Conservation (phyloP, 2,113 vertebrate species). For the Nematolebias whitei region DNA sequence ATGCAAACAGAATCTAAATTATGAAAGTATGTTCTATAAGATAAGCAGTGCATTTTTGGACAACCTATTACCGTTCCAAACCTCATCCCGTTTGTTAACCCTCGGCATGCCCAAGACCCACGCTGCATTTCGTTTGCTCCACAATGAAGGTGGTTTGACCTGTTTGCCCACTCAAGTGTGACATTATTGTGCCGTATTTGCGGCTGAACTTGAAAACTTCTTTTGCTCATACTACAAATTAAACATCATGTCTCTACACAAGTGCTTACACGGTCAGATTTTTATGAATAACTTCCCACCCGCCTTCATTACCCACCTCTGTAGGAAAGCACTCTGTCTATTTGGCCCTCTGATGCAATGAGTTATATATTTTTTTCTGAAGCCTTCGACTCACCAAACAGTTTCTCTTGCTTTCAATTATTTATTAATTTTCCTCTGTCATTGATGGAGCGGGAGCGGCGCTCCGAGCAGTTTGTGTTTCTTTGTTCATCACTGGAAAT, state of each 20-base stretch:
- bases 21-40: slow-evolving; percentile 74
- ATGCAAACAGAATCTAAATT: slow-evolving; percentile 71
- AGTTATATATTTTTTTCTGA: slow-evolving; percentile 61
- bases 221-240: slow-evolving; percentile 76
- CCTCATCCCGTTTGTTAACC: slow-evolving; percentile 75
- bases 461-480: slow-evolving; percentile 59
- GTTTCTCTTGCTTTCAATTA: slow-evolving; percentile 61
- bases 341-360: slow-evolving; percentile 75
- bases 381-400: slow-evolving; percentile 75
- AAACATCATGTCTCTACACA: slow-evolving; percentile 75
- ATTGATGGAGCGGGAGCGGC: slow-evolving; percentile 59
- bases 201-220: slow-evolving; percentile 73
- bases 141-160: slow-evolving; percentile 75
- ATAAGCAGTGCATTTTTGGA: slow-evolving; percentile 74
- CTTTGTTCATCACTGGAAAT: slow-evolving; percentile 72
- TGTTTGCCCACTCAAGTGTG: slow-evolving; percentile 78
- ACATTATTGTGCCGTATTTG: slow-evolving; percentile 73
- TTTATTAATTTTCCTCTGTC: slow-evolving; percentile 70
- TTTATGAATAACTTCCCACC: slow-evolving; percentile 75
- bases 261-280: slow-evolving; percentile 78
- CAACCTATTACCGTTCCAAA: slow-evolving; percentile 69
- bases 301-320: slow-evolving; percentile 73
- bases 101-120: slow-evolving; percentile 35
- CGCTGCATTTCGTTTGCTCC: slow-evolving; percentile 50
- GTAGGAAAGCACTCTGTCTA: slow-evolving; percentile 69